These are phyloP conservation scores for Mythimna albipuncta DNA, from an alignment of 2,888 invertebrate genomes.

Conservation along the genomic window DNA sequence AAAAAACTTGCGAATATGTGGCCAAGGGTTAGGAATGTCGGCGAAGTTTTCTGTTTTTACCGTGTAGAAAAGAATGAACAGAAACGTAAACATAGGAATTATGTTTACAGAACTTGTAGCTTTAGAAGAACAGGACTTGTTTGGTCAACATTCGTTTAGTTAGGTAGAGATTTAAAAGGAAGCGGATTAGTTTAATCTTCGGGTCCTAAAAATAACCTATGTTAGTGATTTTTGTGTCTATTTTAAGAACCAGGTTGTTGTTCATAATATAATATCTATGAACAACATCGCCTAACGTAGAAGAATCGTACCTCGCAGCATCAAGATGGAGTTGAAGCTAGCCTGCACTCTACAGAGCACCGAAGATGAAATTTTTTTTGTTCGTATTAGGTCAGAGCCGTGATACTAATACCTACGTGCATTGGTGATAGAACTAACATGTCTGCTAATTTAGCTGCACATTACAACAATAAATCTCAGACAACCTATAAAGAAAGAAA, in stretches of 20 bases:
- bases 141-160: neutral
- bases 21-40: constrained; percentile 9
- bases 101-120: neutral
- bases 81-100: neutral
- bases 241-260: no score
- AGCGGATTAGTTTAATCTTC: neutral
- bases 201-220: no score
- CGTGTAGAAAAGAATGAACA: constrained; percentile 1
- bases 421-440: neutral
- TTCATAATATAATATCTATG: no score
- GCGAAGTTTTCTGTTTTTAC: constrained; percentile 2
- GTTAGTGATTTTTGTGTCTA: no score
- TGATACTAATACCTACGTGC: neutral
- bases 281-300: no score
- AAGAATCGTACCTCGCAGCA: no score
- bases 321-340: no score
- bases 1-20: constrained; percentile 9
- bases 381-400: neutral
- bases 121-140: neutral
- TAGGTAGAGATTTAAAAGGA: neutral
- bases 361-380: no score
- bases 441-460: neutral
- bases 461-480: neutral
- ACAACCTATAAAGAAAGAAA: neutral
- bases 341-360: no score